These are phyloP conservation scores for Augochlorella aurata DNA, from an alignment of 2,888 invertebrate genomes.

Conservation along the genomic window DNA sequence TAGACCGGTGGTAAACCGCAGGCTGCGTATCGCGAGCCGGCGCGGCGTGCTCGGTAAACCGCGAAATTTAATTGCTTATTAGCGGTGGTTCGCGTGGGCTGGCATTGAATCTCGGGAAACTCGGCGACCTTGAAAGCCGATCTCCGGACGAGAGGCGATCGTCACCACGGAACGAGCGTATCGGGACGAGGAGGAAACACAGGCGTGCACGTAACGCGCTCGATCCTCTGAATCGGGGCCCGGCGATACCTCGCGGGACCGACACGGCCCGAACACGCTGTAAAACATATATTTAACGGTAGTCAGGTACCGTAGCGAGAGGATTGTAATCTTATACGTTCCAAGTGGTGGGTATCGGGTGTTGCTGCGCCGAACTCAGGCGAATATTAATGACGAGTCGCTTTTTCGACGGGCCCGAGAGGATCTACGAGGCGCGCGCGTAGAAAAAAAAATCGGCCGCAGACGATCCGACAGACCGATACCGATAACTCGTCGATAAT, in stretches of 20 bases:
- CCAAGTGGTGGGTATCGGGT: constrained; percentile 68
- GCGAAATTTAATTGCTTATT: constrained; percentile 66
- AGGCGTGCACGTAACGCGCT: constrained; percentile 22
- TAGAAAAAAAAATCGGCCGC: background rate
- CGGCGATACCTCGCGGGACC: background rate
- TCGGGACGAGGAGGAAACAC: background rate
- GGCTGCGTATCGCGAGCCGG: constrained; percentile 27
- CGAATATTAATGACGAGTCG: constrained; percentile 66
- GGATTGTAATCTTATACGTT: constrained; percentile 70
- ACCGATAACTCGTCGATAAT: constrained; percentile 34
- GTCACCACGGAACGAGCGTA: constrained; percentile 31
- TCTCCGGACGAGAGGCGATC: constrained; percentile 31
- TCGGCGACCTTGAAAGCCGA: constrained; percentile 61
- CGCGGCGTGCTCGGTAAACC: constrained; percentile 50
- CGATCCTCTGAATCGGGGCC: constrained; percentile 41
- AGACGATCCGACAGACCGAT: constrained; percentile 20
- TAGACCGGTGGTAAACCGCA: constrained; percentile 57
- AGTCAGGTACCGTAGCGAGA: constrained; percentile 68
- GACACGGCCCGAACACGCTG: constrained; percentile 57
- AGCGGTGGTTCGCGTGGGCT: constrained; percentile 26
- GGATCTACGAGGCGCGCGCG: constrained; percentile 10
- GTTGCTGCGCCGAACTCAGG: constrained; percentile 59
- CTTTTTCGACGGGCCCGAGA: constrained; percentile 52
- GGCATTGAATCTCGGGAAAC: constrained; percentile 41
- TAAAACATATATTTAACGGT: constrained; percentile 71